Evolutionary conservation across 2,888 invertebrate species (phyloP), one percentile per base, ranked within the genome.

Genomic region (Xylocampa areola): DNA sequence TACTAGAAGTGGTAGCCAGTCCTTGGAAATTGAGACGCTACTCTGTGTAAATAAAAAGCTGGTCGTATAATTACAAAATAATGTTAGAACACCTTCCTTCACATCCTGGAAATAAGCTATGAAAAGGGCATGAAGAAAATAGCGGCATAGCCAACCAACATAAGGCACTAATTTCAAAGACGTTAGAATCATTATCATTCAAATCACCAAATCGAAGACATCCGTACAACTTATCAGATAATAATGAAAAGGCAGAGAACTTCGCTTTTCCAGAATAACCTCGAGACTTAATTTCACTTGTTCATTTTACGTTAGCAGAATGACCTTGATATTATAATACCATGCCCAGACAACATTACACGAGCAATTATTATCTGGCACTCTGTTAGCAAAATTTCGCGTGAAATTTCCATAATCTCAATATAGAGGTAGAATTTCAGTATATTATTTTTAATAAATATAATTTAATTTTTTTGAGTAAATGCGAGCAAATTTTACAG

Each of bases 261-360:
- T 57, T 62, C 51, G 37, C 53, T 61, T 59, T 43, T 36, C 6
- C 50, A 30, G 37, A 54, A 60, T 60, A 54, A 35, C 37, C 51
- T 54, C n/a, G 14, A 44, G 27, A 35, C 50, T 57, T 60, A 54
- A 68, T 66, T 62, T 53, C n/a, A 51, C 49, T 60, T 66, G 40
- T 50, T 51, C 17, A 35, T 52, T 35, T 2, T n/a, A 43, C 30
- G 37, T 59, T 37, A 39, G 27, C 35, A 27, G 7, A 43, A 32
- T 68, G 47, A 58, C 63, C 59, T 67, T 55, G 45, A 41, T 54
- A 60, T 58, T 39, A 55, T 66, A 55, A 57, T 67, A 52, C 43
- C 49, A 55, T 62, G 53, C 51, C 61, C 54, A 69, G 59, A 70
- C 73, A 64, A 68, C 60, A 62, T 69, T 62, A 57, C 39, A 68